phyloP scores from a whole-genome alignment of 2,888 invertebrate species.

The Drosophila mimica region DNA sequence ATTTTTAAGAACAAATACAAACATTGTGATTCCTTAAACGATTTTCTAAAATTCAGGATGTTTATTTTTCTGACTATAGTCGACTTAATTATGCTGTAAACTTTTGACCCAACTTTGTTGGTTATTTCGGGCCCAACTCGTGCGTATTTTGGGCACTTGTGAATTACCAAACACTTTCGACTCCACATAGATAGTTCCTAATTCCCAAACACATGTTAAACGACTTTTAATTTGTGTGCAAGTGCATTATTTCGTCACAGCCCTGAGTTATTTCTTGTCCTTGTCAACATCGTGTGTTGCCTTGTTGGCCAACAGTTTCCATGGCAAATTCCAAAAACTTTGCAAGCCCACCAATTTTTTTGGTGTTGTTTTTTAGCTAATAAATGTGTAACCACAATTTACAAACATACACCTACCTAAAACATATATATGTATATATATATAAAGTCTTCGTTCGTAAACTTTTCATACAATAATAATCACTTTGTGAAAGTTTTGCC shows the following conservation, averaged over 20 bases:
- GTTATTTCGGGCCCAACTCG: slow-evolving; percentile 10
- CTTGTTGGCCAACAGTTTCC: slow-evolving; percentile 66
- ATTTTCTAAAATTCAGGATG: neutral
- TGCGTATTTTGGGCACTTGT: slow-evolving; percentile 43
- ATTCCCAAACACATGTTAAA: slow-evolving; percentile 61
- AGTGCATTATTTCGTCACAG: slow-evolving; percentile 59
- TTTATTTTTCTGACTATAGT: slow-evolving; percentile 1
- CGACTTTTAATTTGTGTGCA: slow-evolving; percentile 77
- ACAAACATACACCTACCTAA: slow-evolving; percentile 8
- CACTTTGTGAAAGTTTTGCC: slow-evolving; percentile 74
- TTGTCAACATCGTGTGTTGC: slow-evolving; percentile 42
- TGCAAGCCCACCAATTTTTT: slow-evolving; percentile 50
- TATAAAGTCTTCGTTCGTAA: slow-evolving; percentile 33
- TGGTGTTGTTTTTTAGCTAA: slow-evolving; percentile 27
- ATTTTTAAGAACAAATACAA: neutral
- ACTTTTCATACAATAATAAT: slow-evolving; percentile 78
- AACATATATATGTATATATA: neutral
- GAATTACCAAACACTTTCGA: slow-evolving; percentile 61
- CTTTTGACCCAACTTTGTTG: slow-evolving; percentile 18
- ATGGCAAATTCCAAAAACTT: slow-evolving; percentile 44
- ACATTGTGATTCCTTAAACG: neutral
- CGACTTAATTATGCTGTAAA: slow-evolving; percentile 50
- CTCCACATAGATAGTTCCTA: neutral
- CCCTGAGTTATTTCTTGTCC: slow-evolving; percentile 33
- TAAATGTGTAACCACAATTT: slow-evolving; percentile 52